Evolutionary conservation across 2,113 vertebrate genomes (phyloP).

Genomic region (Eudyptes chrysolophus): DNA sequence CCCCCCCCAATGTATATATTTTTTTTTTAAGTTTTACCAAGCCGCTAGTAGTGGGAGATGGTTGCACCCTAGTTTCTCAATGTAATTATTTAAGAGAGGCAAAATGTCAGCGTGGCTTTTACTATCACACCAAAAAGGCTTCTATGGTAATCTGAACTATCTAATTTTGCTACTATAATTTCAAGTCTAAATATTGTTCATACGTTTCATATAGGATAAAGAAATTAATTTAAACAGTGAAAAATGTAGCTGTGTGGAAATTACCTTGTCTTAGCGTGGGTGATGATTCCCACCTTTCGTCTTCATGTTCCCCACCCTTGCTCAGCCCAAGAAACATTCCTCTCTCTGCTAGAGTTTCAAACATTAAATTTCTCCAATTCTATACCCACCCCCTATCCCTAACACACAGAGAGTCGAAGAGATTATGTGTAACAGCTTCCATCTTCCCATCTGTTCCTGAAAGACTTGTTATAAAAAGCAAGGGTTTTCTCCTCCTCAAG

Average conservation of each 20-base stretch:
- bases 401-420: background rate
- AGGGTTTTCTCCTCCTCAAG: background rate
- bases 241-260: background rate
- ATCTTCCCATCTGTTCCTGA: conserved; percentile 31
- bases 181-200: background rate
- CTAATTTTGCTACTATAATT: background rate
- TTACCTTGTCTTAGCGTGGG: background rate
- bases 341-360: background rate
- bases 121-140: background rate
- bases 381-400: background rate
- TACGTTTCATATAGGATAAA: background rate
- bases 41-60: background rate
- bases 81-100: background rate
- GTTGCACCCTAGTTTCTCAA: background rate
- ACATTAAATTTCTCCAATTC: background rate
- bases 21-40: background rate
- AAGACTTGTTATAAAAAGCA: background rate
- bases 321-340: background rate
- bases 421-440: conserved; percentile 34
- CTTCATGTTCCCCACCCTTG: background rate
- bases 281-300: background rate
- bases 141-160: background rate
- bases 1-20: background rate
- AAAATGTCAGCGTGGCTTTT: background rate
- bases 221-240: background rate